Evolutionary conservation across 2,113 vertebrate genomes (phyloP).

Genomic region (Physeter macrocephalus): DNA sequence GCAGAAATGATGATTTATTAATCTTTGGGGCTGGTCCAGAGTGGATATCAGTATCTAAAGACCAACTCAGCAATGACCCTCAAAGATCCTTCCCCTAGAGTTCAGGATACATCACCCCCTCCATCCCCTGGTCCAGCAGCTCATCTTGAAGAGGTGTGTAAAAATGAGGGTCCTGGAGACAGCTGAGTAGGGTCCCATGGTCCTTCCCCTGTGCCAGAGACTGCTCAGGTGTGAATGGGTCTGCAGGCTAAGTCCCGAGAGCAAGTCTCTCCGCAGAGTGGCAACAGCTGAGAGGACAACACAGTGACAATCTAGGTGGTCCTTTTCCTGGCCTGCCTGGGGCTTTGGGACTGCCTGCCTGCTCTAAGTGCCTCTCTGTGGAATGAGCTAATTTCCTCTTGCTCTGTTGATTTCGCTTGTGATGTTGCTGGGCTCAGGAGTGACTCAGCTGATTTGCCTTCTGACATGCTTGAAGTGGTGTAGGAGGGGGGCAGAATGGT

Average conservation of each 20-base stretch:
- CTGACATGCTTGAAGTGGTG: neutral
- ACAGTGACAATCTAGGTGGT: neutral
- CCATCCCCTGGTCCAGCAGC: neutral
- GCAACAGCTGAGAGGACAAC: neutral
- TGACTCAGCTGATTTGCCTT: constrained; percentile 31
- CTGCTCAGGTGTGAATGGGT: neutral
- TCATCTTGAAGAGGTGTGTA: neutral
- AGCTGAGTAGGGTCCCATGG: neutral
- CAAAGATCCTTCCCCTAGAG: neutral
- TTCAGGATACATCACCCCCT: neutral
- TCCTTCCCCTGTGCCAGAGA: neutral
- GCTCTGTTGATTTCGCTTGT: constrained; percentile 37
- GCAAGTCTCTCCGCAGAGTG: neutral
- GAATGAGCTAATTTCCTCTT: constrained; percentile 64
- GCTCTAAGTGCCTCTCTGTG: neutral
- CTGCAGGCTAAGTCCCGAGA: neutral
- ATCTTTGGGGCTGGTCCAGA: neutral
- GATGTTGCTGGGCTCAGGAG: constrained; percentile 39
- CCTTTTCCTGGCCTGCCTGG: neutral
- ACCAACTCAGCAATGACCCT: neutral
- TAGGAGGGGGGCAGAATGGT: neutral
- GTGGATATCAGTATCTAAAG: neutral
- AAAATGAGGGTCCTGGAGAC: neutral
- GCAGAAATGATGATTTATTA: neutral
- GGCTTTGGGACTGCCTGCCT: neutral